A percentile compares a stretch with the other conserved stretches of the same genome.
Conservation (phyloP, 1,140 invertebrate genomes). For the Cydia splendana region DNA sequence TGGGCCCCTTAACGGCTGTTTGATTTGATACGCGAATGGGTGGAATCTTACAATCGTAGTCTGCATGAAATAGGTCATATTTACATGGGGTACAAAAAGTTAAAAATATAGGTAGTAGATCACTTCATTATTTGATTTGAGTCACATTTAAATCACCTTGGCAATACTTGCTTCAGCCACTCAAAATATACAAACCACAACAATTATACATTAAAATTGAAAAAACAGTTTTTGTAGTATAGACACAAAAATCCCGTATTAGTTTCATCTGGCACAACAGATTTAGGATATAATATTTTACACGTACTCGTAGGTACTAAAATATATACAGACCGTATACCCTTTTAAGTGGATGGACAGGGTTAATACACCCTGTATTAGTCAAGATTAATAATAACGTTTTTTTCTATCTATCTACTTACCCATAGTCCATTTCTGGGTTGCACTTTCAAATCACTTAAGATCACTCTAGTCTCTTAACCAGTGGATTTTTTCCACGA, state of each 20-base stretch:
- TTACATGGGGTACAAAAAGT: neutral
- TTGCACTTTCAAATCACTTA: too few species aligned
- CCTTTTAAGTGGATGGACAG: neutral
- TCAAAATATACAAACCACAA: too few species aligned
- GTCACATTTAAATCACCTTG: neutral
- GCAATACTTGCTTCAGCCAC: neutral
- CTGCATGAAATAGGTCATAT: neutral
- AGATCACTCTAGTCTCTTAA: too few species aligned
- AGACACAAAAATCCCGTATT: too few species aligned
- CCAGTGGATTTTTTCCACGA: too few species aligned
- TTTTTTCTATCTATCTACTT: neutral
- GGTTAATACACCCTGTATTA: neutral
- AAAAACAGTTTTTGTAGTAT: too few species aligned
- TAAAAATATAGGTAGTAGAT: neutral
- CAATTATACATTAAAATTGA: too few species aligned
- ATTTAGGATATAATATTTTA: neutral
- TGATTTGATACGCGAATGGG: too few species aligned
- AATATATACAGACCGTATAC: neutral
- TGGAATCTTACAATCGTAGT: too few species aligned
- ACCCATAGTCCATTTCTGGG: neutral
- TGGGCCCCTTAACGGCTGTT: too few species aligned
- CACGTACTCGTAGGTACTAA: neutral
- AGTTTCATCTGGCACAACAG: too few species aligned
- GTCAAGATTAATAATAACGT: neutral
- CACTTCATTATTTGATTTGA: neutral